Base-by-base conservation (phyloP, 2,797 vertebrate genomes). In the Platalea minor region DNA sequence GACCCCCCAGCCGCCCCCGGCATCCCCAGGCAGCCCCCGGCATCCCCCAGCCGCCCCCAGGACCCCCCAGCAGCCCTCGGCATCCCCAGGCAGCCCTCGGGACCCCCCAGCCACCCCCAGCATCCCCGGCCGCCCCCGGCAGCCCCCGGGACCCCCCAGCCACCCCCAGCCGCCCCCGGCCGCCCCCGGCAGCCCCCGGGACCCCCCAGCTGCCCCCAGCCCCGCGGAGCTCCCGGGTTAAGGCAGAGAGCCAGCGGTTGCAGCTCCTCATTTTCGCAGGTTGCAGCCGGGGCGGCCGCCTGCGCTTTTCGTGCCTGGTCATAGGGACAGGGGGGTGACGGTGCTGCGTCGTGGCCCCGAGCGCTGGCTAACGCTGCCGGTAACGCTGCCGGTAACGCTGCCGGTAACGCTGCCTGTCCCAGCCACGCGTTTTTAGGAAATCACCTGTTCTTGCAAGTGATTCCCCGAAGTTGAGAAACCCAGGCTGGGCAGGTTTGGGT, bases 251-350 rank as follows among this genome's bases (percentile, higher is more conserved):
- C 11, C 53, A 31, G 53, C 29, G 5, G 31, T 0, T 5, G 11
- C 29, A 5, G 2, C 29, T 13, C 20, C 64, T 2, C 2, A 0
- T 5, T 33, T 16, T 4, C 3, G 69, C 11, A 2, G 4, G 2
- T 0, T 0, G 63, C 53, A 9, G 73, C 35, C 3, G 2, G 56
- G 14, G 56, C 56, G 5, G n/a, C 57, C 7, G 56, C 57, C 59
- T 1, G 59, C 35, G 7, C 3, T 1, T 1, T 65, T 10, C 28
- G 3, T 1, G 41, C 17, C 13, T 26, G 14, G 8, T 18, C 68
- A 2, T 9, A 15, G 0, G 0, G 13, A 9, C 13, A 14, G 74
- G 8, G 4, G 10, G 35, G 43, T 1, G 14, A 13, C 4, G 13
- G 80, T 2, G 59, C 68, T 15, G 51, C 12, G 5, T 1, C 13